phyloP scores from a whole-genome alignment of 64 coral and sea anemone species.

The Porites australiensis region DNA sequence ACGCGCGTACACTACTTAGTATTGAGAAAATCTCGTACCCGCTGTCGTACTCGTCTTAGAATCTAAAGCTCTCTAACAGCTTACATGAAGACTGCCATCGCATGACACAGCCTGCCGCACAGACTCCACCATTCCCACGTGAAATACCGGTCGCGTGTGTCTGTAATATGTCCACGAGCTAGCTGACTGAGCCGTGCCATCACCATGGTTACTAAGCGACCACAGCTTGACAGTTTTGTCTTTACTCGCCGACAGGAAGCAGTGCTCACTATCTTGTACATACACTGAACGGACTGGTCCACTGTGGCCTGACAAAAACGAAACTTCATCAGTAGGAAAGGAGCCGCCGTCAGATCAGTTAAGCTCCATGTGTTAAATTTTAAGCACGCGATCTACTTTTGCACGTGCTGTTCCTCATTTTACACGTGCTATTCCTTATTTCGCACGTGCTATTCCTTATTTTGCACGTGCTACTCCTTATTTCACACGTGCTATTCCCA shows the following conservation, averaged over 20 bases:
- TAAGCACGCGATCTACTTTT: too few relatives aligned
- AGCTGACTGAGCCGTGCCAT: constrained; percentile 95
- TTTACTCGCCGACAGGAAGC: constrained; percentile 92
- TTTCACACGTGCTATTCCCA: too few relatives aligned
- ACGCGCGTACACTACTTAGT: too few relatives aligned
- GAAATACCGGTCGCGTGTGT: constrained; percentile 88
- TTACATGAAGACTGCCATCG: constrained; percentile 94
- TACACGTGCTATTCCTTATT: too few relatives aligned
- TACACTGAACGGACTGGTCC: constrained; percentile 83
- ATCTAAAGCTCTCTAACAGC: not conserved
- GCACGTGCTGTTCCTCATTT: too few relatives aligned
- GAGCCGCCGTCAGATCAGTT: too few relatives aligned
- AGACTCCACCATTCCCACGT: constrained; percentile 90
- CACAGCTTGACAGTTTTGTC: constrained; percentile 98
- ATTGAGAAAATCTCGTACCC: too few relatives aligned
- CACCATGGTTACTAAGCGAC: constrained; percentile 99
- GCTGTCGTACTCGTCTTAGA: not conserved
- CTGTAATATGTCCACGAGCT: constrained; percentile 94
- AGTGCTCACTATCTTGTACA: constrained; percentile 95
- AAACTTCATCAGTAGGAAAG: not conserved
- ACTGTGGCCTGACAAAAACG: constrained; percentile 76
- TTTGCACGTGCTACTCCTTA: too few relatives aligned
- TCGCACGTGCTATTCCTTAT: too few relatives aligned
- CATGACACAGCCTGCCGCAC: constrained; percentile 89
- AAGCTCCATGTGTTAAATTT: too few relatives aligned